Base-by-base conservation (phyloP, 2,888 invertebrate species). In the Pedicia rivosa region DNA sequence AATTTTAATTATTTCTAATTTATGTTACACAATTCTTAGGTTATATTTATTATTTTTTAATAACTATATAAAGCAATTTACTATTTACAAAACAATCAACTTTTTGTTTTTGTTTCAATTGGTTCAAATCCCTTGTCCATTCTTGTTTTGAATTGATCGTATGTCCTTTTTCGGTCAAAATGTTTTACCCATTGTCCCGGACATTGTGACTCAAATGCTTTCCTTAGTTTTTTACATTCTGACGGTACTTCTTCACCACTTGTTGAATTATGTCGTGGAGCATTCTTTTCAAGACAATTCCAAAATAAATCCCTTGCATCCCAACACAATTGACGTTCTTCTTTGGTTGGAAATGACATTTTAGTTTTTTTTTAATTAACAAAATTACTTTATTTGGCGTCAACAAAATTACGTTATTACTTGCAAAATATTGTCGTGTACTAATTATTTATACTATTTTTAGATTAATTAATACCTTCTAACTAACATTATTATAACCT, bases 181-280 rank as follows among this genome's bases (percentile, higher is more conserved):
- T 94, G 91, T 55, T 83, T 82, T 30, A 92, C 87, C 94, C 91
- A 88, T 57, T 82, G 81, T 2, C 70, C 57, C 2, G 86, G 81
- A 54, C 88, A 90, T 16, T 73, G 72, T 42, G 69, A 67, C 64
- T 83, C 83, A 55, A 79, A 87, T 35, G 72, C 46, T 62, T 77
- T 72, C 45, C 86, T 72, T 47, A 82, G 61, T 50, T 77, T 67
- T 42, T 63, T 57, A 59, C 92, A 92, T 42, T 61, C 64, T 47
- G 64, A 65, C 44, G 57, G 59, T 38, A 57, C 59, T 36, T 66
- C 60, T 53, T 65, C 67, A 37, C 72, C 77, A 35, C 56, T 58
- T 7, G 59, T 60, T 8, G 52, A 51, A 39, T 53, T 56, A 33
- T 58, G 53, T 17, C 50, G 46, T 50, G 72, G 72, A 36, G 71